Evolutionary conservation across 2,888 invertebrate species (phyloP).

Genomic region (Metallyticus violacea): DNA sequence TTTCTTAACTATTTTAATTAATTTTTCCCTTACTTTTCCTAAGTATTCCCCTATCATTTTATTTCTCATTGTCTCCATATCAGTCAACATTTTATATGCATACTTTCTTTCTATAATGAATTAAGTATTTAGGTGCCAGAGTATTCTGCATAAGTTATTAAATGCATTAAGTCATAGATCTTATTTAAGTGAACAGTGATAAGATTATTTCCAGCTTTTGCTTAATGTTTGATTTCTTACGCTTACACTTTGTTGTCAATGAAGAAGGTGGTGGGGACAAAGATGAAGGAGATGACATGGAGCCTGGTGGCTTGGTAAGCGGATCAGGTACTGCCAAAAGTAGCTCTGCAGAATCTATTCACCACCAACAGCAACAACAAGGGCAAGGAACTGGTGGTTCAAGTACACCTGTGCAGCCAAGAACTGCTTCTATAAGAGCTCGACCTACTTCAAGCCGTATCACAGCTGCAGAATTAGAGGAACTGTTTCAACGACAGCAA

Average conservation of each 20-base stretch:
- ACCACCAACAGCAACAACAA: conserved; percentile 51
- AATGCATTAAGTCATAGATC: no score
- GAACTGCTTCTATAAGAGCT: conserved; percentile 88
- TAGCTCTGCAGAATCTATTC: conserved; percentile 78
- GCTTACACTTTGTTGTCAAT: background rate
- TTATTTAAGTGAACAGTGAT: no score
- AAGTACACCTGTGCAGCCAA: conserved; percentile 53
- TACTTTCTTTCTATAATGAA: no score
- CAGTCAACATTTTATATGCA: no score
- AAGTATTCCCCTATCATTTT: no score
- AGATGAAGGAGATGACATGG: conserved; percentile 33
- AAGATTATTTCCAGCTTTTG: no score
- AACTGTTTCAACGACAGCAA: conserved; percentile 85
- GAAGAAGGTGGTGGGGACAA: conserved; percentile 31
- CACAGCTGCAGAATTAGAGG: conserved; percentile 88
- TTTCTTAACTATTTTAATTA: no score
- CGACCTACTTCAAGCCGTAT: conserved; percentile 85
- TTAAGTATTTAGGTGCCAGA: no score
- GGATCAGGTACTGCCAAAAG: conserved; percentile 71
- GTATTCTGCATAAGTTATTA: no score
- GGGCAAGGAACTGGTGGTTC: conserved; percentile 19
- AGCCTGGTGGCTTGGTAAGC: conserved; percentile 68
- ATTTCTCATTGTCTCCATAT: no score
- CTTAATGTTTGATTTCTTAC: background rate
- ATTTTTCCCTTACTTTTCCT: no score